These are phyloP conservation scores for Pygoscelis adeliae DNA, from an alignment of 2,113 vertebrate species.

Conservation along the genomic window DNA sequence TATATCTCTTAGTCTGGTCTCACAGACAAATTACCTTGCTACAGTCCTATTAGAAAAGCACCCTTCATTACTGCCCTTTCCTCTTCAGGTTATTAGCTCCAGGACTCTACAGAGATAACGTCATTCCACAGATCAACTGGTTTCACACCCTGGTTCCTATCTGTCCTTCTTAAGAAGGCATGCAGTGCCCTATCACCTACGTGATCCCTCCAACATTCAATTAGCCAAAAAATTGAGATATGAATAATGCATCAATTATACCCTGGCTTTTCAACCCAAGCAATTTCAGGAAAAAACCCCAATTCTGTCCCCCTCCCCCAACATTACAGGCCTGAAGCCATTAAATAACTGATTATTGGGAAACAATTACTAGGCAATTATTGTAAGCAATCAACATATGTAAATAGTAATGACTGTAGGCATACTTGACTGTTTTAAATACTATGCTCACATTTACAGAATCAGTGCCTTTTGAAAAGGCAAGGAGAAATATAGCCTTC, in stretches of 20 bases:
- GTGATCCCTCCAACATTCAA: background rate
- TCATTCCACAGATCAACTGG: background rate
- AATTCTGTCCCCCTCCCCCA: background rate
- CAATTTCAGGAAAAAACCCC: background rate
- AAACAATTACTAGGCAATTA: background rate
- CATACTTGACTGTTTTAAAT: background rate
- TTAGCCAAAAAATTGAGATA: background rate
- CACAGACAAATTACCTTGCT: background rate
- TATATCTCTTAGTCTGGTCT: background rate
- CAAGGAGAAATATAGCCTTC: background rate
- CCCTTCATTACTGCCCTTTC: background rate
- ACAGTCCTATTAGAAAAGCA: background rate
- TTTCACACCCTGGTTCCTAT: background rate
- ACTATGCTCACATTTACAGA: background rate
- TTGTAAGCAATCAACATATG: background rate
- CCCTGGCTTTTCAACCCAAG: background rate
- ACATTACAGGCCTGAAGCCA: background rate
- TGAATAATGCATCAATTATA: background rate
- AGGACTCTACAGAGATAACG: background rate
- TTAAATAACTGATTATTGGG: background rate
- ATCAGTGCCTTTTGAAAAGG: background rate
- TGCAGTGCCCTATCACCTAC: background rate
- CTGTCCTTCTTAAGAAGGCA: background rate
- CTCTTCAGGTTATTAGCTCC: background rate
- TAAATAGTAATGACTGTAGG: background rate